Conservation (phyloP, 2,113 vertebrate genomes). For the Crocuta crocuta region DNA sequence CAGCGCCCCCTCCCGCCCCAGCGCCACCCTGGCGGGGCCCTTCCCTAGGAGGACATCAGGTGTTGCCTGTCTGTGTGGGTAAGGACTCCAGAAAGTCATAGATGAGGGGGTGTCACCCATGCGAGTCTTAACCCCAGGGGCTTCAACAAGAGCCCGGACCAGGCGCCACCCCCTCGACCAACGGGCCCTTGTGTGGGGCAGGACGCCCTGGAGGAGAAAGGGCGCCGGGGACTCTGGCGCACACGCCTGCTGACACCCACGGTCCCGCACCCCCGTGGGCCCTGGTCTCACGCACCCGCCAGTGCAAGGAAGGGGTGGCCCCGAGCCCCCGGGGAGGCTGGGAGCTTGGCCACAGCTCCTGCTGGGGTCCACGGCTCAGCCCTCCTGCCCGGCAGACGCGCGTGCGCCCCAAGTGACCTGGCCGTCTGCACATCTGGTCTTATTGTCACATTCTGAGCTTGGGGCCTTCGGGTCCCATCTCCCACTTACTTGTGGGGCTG, state of each 20-base stretch:
- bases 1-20: not conserved
- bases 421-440: not conserved
- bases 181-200: no score
- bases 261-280: fast-evolving
- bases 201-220: fast-evolving
- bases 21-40: fast-evolving
- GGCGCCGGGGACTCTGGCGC: not conserved
- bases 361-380: not conserved
- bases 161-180: fast-evolving
- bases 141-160: not conserved
- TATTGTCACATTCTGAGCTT: not conserved
- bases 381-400: not conserved
- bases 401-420: fast-evolving
- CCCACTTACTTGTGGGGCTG: not conserved
- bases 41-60: not conserved
- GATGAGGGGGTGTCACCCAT: not conserved
- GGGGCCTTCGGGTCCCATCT: fast-evolving
- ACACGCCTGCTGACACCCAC: not conserved
- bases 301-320: not conserved
- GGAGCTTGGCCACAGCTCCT: not conserved
- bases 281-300: fast-evolving
- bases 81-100: not conserved
- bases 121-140: not conserved
- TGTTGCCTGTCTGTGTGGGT: no score
- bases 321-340: not conserved